Conservation (phyloP, 2,797 vertebrate species). For the Dromococcyx pavoninus region DNA sequence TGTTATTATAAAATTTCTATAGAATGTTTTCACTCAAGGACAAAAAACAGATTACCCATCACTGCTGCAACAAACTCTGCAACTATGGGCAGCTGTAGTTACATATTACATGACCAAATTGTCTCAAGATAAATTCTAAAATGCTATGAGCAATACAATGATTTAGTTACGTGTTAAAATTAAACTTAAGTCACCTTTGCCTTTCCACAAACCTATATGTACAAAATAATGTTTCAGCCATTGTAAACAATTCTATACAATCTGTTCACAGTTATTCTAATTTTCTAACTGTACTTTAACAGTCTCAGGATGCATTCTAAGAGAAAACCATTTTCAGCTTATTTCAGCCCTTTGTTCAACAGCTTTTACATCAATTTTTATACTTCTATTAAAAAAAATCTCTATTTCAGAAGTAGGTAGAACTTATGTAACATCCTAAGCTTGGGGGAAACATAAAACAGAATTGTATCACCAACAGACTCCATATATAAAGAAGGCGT, state of each 20-base stretch:
- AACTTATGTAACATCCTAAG: neutral
- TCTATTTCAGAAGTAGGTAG: neutral
- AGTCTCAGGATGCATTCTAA: neutral
- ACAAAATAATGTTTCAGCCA: neutral
- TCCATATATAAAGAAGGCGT: neutral
- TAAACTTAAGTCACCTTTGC: neutral
- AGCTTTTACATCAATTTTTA: neutral
- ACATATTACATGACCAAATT: neutral
- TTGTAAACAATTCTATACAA: neutral
- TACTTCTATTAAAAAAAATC: neutral
- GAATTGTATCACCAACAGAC: neutral
- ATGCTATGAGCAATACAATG: neutral
- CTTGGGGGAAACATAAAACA: neutral
- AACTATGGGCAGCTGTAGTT: neutral
- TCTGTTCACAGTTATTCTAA: neutral
- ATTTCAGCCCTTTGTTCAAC: neutral
- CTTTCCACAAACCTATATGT: neutral
- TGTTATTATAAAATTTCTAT: neutral
- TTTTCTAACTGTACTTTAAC: neutral
- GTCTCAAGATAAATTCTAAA: neutral
- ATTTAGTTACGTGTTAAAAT: neutral
- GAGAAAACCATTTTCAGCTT: neutral
- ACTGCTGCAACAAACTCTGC: neutral
- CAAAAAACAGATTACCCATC: neutral
- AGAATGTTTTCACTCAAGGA: neutral